Conservation (phyloP, 2,113 vertebrate species). For the Anolis carolinensis region DNA sequence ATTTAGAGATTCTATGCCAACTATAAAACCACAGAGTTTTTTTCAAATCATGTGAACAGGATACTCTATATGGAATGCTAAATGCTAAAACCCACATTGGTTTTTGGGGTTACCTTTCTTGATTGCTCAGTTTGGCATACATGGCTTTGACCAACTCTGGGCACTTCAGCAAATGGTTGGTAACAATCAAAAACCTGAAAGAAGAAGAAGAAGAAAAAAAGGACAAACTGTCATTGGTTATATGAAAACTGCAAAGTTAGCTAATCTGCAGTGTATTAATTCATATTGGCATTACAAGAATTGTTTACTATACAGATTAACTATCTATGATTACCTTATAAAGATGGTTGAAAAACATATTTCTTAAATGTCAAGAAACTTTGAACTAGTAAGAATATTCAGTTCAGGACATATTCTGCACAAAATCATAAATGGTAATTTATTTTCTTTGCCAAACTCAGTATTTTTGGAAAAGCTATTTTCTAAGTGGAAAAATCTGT, state of each 20-base stretch:
- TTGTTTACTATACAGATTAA: accelerated
- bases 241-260: constrained; percentile 20
- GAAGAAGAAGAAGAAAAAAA: background rate
- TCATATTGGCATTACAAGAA: background rate
- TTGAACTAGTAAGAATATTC: too few relatives aligned
- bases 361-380: too few relatives aligned
- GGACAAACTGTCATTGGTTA: constrained; percentile 24
- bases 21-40: constrained; percentile 71
- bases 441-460: too few relatives aligned
- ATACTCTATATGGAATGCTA: constrained; percentile 68
- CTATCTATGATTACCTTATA: background rate
- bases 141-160: constrained; percentile 83
- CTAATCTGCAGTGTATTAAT: background rate
- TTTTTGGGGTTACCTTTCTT: constrained; percentile 86
- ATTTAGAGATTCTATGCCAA: constrained; percentile 73
- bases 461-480: too few relatives aligned
- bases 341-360: too few relatives aligned
- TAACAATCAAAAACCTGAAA: constrained; percentile 88
- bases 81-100: constrained; percentile 67
- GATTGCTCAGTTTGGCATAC: constrained; percentile 86
- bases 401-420: too few relatives aligned
- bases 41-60: constrained; percentile 69
- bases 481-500: too few relatives aligned
- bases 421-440: too few relatives aligned
- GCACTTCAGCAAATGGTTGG: constrained; percentile 89